Conservation (phyloP, 2,113 vertebrate species). For the Xyliphius kryptos region DNA sequence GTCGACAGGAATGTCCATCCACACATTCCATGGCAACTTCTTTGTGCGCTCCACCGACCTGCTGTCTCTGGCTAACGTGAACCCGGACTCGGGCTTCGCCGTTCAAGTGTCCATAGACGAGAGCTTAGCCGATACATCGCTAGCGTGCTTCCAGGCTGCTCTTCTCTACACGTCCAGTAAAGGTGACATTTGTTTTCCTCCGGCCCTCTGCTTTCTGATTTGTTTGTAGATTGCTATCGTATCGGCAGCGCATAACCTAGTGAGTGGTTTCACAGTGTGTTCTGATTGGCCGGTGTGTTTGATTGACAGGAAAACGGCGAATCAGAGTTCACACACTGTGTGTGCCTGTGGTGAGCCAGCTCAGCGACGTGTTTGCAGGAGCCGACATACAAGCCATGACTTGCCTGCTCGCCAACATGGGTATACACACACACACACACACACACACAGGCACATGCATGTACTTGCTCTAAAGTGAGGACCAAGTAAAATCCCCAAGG, state of each 20-base stretch:
- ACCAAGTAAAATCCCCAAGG: too few species aligned
- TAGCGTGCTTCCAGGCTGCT: constrained; percentile 94
- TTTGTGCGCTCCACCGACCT: constrained; percentile 96
- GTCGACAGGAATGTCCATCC: constrained; percentile 95
- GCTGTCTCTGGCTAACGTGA: constrained; percentile 92
- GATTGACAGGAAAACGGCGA: constrained; percentile 79
- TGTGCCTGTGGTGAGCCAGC: constrained; percentile 85
- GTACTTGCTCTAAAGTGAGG: too few species aligned
- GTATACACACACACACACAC: constrained; percentile 60
- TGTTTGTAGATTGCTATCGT: too few species aligned
- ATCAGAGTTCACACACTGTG: constrained; percentile 94
- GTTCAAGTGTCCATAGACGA: constrained; percentile 97
- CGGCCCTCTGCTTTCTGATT: too few species aligned
- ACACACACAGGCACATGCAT: constrained; percentile 10
- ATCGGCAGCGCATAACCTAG: too few species aligned
- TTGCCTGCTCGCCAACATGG: constrained; percentile 94
- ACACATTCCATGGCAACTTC: constrained; percentile 97
- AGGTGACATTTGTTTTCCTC: too few species aligned
- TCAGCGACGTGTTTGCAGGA: constrained; percentile 86
- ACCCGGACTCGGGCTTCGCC: constrained; percentile 94
- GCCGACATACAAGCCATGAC: constrained; percentile 88
- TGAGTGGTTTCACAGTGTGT: too few species aligned
- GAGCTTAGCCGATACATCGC: constrained; percentile 82
- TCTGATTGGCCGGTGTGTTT: constrained; percentile 10
- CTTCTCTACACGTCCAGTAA: constrained; percentile 95